Evolutionary conservation across 2,113 vertebrate species (phyloP).

Genomic region (Damaliscus lunatus): DNA sequence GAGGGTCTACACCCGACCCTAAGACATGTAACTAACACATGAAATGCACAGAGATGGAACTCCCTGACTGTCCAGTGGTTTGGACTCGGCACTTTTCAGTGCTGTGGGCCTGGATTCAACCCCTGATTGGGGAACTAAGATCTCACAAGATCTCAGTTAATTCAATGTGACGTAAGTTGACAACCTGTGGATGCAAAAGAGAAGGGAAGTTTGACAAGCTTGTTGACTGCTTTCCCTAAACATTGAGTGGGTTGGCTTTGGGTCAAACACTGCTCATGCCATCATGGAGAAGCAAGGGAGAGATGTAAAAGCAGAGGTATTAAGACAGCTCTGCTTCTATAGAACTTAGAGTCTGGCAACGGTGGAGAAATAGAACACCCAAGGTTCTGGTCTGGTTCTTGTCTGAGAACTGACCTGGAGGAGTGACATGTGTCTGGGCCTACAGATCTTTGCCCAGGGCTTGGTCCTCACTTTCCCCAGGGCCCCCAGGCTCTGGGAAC

Average conservation of each 20-base stretch:
- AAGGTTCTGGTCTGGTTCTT: background rate
- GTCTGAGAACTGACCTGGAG: background rate
- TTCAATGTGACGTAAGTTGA: background rate
- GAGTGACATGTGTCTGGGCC: background rate
- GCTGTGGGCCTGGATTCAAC: background rate
- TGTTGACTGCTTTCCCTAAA: background rate
- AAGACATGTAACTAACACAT: background rate
- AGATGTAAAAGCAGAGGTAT: background rate
- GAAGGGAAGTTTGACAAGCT: background rate
- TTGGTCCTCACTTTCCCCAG: background rate
- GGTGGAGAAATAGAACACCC: background rate
- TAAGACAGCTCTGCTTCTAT: background rate
- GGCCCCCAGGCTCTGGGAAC: background rate
- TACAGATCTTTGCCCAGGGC: background rate
- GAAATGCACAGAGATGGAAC: background rate
- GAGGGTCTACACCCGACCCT: background rate
- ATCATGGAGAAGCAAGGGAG: background rate
- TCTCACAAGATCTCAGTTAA: background rate
- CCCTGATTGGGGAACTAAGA: background rate
- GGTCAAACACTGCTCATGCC: background rate
- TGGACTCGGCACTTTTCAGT: background rate
- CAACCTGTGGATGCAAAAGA: background rate
- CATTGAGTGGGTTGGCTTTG: background rate
- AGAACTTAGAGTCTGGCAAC: background rate
- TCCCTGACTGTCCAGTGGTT: background rate